phyloP scores from a whole-genome alignment of 1,140 invertebrate species.

The Littorina saxatilis region DNA sequence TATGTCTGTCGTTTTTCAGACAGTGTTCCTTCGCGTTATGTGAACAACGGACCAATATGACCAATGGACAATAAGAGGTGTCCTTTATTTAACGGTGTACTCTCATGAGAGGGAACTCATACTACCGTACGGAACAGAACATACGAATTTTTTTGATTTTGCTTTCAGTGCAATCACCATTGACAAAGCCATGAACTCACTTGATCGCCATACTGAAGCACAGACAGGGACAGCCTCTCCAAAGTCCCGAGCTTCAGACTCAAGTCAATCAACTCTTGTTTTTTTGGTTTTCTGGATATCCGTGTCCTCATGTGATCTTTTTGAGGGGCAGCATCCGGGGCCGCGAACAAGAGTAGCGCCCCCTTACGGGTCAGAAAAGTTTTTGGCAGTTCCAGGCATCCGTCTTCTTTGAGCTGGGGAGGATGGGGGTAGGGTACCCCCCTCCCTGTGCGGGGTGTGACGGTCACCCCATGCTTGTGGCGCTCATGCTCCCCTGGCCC shows the following conservation, averaged over 20 bases:
- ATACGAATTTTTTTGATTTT: too few species aligned
- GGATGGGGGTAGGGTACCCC: neutral
- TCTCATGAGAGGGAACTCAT: too few species aligned
- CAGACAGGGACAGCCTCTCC: constrained; percentile 64
- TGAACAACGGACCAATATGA: too few species aligned
- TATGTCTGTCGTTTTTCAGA: too few species aligned
- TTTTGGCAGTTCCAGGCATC: constrained; percentile 62
- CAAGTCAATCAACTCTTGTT: constrained; percentile 58
- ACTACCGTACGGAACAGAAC: too few species aligned
- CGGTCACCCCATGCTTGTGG: constrained; percentile 68
- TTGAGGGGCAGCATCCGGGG: constrained; percentile 57
- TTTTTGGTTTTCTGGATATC: constrained; percentile 33
- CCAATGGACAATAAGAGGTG: too few species aligned
- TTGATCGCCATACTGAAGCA: constrained; percentile 70
- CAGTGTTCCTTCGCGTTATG: too few species aligned
- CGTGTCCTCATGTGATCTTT: constrained; percentile 22
- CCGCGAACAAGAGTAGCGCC: constrained; percentile 66
- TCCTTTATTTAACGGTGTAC: too few species aligned
- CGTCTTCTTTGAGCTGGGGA: constrained; percentile 42
- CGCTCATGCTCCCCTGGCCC: constrained; percentile 31
- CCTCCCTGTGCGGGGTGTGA: constrained; percentile 37
- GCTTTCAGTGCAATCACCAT: too few species aligned
- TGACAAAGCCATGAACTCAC: too few species aligned
- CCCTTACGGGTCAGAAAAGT: constrained; percentile 68
- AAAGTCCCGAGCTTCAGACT: constrained; percentile 66